These are phyloP conservation scores for Eustalomyia histrio DNA, from an alignment of 2,888 invertebrate genomes.

Conservation along the genomic window DNA sequence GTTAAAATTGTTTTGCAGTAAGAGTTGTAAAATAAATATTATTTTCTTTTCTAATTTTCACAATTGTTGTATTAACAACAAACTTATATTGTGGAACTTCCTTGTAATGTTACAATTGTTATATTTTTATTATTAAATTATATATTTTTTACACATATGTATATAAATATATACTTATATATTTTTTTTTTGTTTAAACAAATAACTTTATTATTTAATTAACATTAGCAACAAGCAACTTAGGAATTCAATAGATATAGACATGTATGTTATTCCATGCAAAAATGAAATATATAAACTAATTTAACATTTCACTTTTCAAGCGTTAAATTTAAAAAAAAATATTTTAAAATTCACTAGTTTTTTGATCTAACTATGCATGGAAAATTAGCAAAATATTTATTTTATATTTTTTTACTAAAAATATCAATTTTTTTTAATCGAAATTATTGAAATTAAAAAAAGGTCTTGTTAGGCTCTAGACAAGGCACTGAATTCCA, in stretches of 20 bases:
- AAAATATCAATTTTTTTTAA: not conserved
- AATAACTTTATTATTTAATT: not conserved
- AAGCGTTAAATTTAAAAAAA: constrained; percentile 38
- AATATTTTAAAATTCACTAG: constrained; percentile 19
- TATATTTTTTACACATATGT: constrained; percentile 12
- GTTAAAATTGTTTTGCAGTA: constrained; percentile 10
- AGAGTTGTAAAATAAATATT: not conserved
- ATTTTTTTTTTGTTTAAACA: constrained; percentile 1
- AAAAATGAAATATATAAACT: constrained; percentile 34
- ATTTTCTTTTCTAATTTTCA: constrained; percentile 2
- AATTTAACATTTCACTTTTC: constrained; percentile 34
- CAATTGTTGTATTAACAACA: not conserved
- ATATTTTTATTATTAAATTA: constrained; percentile 3
- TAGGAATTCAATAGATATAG: constrained; percentile 23
- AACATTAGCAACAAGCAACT: not conserved
- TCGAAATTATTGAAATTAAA: constrained; percentile 3
- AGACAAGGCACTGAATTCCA: constrained; percentile 57
- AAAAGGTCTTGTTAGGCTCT: constrained; percentile 31
- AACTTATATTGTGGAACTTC: constrained; percentile 53
- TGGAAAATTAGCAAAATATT: constrained; percentile 14
- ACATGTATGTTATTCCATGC: constrained; percentile 37
- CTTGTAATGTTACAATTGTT: constrained; percentile 44
- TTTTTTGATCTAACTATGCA: not conserved
- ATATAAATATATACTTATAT: not conserved
- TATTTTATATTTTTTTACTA: not conserved